A percentile compares a stretch with the other conserved stretches of the same genome.
phyloP scores from a whole-genome alignment of 1,140 invertebrate genomes.

The Brachionus sp. region DNA sequence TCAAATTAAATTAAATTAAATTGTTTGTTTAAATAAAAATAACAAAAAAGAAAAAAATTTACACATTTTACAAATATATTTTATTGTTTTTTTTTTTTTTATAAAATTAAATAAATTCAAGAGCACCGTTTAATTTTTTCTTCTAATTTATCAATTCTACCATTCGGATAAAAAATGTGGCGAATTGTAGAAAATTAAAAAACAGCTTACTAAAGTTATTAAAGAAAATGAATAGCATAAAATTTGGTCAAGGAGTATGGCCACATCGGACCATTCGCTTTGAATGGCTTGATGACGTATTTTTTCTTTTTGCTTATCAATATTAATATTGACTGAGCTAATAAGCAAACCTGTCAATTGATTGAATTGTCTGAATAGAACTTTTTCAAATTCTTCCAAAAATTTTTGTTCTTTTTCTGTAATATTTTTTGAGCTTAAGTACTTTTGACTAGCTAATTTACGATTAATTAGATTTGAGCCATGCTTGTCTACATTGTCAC shows the following conservation, averaged over 20 bases:
- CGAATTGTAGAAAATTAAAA: slow-evolving; percentile 36
- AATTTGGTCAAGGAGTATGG: slow-evolving; percentile 17
- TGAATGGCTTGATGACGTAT: not conserved
- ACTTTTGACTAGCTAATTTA: not conserved
- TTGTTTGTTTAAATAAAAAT: too few relatives aligned
- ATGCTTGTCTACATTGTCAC: not conserved
- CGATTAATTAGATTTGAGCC: not conserved
- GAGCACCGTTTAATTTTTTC: not conserved
- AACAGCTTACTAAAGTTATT: slow-evolving; percentile 19
- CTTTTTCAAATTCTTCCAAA: slow-evolving; percentile 32
- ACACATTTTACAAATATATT: not conserved
- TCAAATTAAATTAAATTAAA: not conserved
- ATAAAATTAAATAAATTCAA: not conserved
- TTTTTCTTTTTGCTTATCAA: not conserved
- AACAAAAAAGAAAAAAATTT: too few relatives aligned
- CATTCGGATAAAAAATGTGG: slow-evolving; percentile 38
- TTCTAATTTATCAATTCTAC: not conserved
- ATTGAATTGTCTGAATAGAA: slow-evolving; percentile 32
- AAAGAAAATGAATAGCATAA: slow-evolving; percentile 28
- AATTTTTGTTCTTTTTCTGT: not conserved
- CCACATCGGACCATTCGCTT: slow-evolving; percentile 43
- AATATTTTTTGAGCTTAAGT: not conserved
- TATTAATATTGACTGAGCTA: not conserved
- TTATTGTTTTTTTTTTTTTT: not conserved
- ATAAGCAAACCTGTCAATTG: not conserved